Evolutionary conservation across 2,113 vertebrate genomes (phyloP).

Genomic region (Apus apus): DNA sequence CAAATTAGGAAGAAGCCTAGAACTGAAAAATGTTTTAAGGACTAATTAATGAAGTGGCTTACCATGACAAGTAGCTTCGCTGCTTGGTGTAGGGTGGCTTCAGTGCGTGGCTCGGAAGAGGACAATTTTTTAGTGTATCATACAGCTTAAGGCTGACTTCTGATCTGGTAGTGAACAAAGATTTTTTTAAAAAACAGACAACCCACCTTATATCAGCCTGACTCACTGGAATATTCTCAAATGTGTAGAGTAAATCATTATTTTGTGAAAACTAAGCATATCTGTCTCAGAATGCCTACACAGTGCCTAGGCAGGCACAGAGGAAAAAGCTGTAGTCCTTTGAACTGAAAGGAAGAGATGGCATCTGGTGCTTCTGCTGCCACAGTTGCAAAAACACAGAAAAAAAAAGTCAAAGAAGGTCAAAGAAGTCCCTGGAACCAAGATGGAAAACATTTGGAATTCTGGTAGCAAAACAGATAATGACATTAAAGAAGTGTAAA

Average conservation of each 20-base stretch:
- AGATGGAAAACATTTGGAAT: neutral
- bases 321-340: neutral
- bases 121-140: neutral
- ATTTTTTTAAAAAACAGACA: neutral
- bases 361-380: neutral
- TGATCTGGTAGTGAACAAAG: neutral
- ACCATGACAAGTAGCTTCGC: neutral
- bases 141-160: neutral
- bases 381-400: neutral
- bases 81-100: neutral
- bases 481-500: conserved; percentile 31
- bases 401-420: neutral
- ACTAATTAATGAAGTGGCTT: neutral
- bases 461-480: neutral
- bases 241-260: neutral
- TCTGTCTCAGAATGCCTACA: neutral
- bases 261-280: neutral
- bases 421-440: neutral
- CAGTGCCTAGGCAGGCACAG: neutral
- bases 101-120: neutral
- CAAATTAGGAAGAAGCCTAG: neutral
- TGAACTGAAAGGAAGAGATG: neutral
- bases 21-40: neutral
- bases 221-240: neutral
- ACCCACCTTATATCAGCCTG: neutral